These are phyloP conservation scores for Diogma glabrata DNA, from an alignment of 2,888 invertebrate genomes.

Conservation along the genomic window DNA sequence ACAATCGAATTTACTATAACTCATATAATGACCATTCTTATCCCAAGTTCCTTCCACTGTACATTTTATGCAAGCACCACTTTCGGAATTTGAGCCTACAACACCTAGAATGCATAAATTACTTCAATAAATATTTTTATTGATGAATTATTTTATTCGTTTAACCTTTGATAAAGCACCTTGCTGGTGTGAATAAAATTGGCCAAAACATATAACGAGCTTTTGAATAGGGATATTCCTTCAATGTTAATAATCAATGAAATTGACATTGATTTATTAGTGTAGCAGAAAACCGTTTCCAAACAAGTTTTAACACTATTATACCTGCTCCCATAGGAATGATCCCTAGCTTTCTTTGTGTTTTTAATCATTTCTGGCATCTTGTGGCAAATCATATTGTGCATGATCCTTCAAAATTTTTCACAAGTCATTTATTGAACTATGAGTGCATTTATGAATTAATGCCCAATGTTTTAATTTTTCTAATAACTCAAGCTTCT, in stretches of 20 bases:
- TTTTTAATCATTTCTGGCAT: neutral
- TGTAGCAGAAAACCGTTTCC: neutral
- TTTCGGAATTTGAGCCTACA: too few relatives aligned
- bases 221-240: neutral
- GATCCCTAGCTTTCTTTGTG: neutral
- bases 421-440: neutral
- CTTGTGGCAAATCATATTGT: neutral
- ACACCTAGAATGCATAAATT: too few relatives aligned
- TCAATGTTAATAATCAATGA: neutral
- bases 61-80: too few relatives aligned
- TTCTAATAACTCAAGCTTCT: neutral
- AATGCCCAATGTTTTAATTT: neutral
- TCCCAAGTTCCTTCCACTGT: too few relatives aligned
- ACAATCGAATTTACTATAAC: too few relatives aligned
- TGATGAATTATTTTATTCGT: too few relatives aligned
- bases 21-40: too few relatives aligned
- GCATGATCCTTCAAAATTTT: neutral
- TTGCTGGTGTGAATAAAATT: neutral
- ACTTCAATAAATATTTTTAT: too few relatives aligned
- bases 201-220: neutral
- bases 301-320: neutral
- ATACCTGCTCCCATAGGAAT: neutral
- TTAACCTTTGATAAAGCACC: neutral
- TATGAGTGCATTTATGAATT: neutral
- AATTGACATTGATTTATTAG: neutral